phyloP scores from a whole-genome alignment of 2,113 vertebrate species.

The Petrocephalus microphthalmus region DNA sequence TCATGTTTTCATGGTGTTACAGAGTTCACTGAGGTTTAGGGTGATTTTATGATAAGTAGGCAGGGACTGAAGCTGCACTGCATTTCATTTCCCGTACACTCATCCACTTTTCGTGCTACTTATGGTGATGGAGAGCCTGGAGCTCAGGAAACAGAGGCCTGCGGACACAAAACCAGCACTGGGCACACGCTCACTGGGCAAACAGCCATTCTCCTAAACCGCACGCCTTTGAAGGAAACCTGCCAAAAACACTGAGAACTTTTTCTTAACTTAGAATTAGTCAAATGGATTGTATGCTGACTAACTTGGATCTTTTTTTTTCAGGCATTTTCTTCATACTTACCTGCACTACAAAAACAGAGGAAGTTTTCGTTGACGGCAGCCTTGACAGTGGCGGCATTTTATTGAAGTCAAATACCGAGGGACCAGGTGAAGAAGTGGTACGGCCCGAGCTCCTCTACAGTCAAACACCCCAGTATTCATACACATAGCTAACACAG shows the following conservation, averaged over 20 bases:
- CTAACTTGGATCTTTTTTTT: conserved; percentile 1
- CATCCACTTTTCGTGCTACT: neutral
- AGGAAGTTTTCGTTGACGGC: conserved; percentile 53
- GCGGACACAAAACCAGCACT: neutral
- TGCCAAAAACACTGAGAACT: neutral
- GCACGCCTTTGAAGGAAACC: neutral
- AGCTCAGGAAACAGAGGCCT: neutral
- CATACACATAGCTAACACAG: too few species aligned
- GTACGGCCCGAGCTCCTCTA: conserved; percentile 42
- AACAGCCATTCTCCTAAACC: neutral
- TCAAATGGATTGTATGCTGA: neutral
- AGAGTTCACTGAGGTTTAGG: neutral
- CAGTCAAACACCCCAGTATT: neutral
- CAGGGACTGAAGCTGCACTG: neutral
- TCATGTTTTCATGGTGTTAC: neutral
- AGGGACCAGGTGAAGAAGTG: conserved; percentile 84
- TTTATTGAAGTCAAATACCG: conserved; percentile 81
- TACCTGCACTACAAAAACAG: conserved; percentile 49
- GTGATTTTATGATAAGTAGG: neutral
- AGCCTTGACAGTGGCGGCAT: conserved; percentile 64
- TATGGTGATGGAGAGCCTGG: neutral
- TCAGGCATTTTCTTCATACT: conserved; percentile 61
- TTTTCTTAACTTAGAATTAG: neutral
- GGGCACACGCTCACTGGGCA: neutral
- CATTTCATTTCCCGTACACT: neutral